Evolutionary conservation across 2,113 vertebrate genomes (phyloP).

Genomic region (Ciconia maguari): DNA sequence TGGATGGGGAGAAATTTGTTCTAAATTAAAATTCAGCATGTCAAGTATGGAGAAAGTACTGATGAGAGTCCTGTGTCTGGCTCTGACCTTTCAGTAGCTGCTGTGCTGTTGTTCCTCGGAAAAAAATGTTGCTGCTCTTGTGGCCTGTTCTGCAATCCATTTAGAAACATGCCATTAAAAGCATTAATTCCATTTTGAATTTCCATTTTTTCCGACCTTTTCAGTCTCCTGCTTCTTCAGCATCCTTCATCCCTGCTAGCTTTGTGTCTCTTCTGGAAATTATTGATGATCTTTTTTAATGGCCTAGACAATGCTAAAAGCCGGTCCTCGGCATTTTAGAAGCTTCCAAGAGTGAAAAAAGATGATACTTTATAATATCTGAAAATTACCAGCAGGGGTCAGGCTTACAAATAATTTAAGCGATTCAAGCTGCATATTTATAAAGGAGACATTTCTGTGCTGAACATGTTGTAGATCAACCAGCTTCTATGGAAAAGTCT

Average conservation of each 20-base stretch:
- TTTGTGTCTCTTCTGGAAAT: slow-evolving; percentile 9
- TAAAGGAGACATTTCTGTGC: not conserved
- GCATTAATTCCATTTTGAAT: slow-evolving; percentile 23
- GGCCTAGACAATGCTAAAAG: not conserved
- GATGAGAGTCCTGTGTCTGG: not conserved
- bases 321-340: not conserved
- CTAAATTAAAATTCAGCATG: slow-evolving; percentile 12
- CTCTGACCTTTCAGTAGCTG: slow-evolving; percentile 38
- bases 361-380: not conserved
- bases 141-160: not conserved
- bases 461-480: not conserved
- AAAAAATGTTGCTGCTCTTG: not conserved
- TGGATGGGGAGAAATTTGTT: slow-evolving; percentile 1
- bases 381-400: slow-evolving; percentile 62
- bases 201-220: slow-evolving; percentile 47
- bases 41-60: not conserved
- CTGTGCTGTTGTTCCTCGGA: not conserved
- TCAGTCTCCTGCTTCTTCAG: not conserved
- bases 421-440: slow-evolving; percentile 8
- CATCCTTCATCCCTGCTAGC: not conserved
- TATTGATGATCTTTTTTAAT: not conserved
- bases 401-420: slow-evolving; percentile 62
- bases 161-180: not conserved
- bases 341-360: not conserved
- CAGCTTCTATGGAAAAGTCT: not conserved